Percentiles rank a stretch among this genome's conserved stretches.
These are phyloP conservation scores for Sturnus vulgaris DNA, from an alignment of 2,113 vertebrate genomes.

Conservation along the genomic window DNA sequence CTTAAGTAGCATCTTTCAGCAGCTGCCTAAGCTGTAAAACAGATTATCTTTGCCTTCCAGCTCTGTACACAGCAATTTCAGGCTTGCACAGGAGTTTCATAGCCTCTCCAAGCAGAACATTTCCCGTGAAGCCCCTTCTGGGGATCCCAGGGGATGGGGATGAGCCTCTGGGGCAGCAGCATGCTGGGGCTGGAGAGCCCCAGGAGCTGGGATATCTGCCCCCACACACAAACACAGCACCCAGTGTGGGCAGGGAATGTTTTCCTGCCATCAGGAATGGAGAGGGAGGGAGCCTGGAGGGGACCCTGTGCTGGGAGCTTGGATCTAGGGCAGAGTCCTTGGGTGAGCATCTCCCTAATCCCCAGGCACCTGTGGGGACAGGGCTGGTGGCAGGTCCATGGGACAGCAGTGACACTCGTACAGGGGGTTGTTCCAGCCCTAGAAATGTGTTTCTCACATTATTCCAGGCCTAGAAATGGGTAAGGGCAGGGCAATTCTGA, in stretches of 20 bases:
- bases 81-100: background rate
- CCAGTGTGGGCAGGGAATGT: background rate
- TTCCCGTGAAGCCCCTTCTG: background rate
- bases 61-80: background rate
- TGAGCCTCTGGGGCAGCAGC: background rate
- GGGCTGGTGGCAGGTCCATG: background rate
- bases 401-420: background rate
- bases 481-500: background rate
- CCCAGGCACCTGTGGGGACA: background rate
- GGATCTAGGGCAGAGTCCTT: background rate
- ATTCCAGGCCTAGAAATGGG: background rate
- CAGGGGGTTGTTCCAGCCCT: too few species aligned
- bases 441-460: background rate
- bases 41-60: constrained; percentile 33
- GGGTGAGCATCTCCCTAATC: background rate
- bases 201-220: background rate
- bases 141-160: background rate
- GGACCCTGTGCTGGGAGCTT: background rate
- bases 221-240: background rate
- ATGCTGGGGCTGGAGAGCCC: background rate
- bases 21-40: background rate
- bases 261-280: background rate
- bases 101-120: background rate
- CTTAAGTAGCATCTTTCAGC: background rate
- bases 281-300: background rate